Base-by-base conservation (phyloP, 1,140 invertebrate genomes). In the Brevipalpus yothersi region DNA sequence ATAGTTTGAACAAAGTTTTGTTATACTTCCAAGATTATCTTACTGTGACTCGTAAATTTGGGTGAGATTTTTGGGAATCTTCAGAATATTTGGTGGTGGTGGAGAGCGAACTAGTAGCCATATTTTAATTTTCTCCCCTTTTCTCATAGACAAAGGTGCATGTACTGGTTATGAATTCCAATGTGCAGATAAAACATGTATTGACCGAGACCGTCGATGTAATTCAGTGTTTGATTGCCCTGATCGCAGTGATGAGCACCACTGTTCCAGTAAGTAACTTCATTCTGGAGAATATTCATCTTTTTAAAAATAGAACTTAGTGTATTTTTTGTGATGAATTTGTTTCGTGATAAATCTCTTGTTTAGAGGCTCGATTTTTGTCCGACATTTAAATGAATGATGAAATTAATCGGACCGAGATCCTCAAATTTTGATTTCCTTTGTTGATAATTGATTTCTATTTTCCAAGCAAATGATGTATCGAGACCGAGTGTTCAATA, bases 211-310 rank as follows among this genome's bases (percentile, higher is more conserved):
- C 7, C 96, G 92, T 89, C 72, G 80, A 39, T 98, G 94, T 69
- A 92, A 86, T 70, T 78, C 79, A 5, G 88, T 94, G 62, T 79
- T 88, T 67, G 92, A 97, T 71, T 97, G 94, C 68, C 81, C 79
- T 1, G 92, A 97, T 71, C 78, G 79, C n/a, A 86, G 82, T 5
- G 90, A 94, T 72, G 90, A 95, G 75, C 77, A 79, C 65, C 77
- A 82, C 67, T 94, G 89, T 75, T 78, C 76, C 64, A 72, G 78
- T 41, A 19, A 51, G 49, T 7, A 51, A 15, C 49, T 51, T 19
- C 7, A 15, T 45, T 45, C 31, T 2, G 5, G 31, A 31, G 31
- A 31, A 3, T 31, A 5, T 31, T 5, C n/a, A n/a, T n/a, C n/a
- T n/a, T n/a, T n/a, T n/a, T n/a, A n/a, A n/a, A n/a, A n/a, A n/a